Evolutionary conservation across 2,888 invertebrate genomes (phyloP), one percentile per base, ranked within the genome.

Genomic region (Chrysolina americana): DNA sequence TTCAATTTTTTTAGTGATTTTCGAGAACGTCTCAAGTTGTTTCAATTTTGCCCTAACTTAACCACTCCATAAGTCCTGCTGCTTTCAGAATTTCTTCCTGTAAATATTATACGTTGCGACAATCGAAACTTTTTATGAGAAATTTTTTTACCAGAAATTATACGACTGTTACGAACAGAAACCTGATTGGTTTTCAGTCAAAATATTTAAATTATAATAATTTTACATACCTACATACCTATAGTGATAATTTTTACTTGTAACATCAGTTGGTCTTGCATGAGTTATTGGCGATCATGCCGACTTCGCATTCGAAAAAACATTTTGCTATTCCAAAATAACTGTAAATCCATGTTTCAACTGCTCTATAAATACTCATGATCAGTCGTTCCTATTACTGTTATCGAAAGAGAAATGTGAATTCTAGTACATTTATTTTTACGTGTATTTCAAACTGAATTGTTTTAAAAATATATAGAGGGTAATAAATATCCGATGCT

Each of bases 351-450:
- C 59, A 28, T 36, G 9, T 59, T 59, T 59, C 59, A 59, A 36
- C 15, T n/a, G 59, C 36, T 59, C 59, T 59, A 59, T 59, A 36
- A 36, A 59, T 59, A 59, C 23, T n/a, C 36, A 11, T 28, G 36
- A 59, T 36, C 59, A 36, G n/a, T n/a, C 28, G 23, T 36, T 59
- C n/a, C 28, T 36, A 59, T 59, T 28, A 28, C 36, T 28, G 15
- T 28, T 59, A 59, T 59, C 36, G 59, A 59, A 59, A n/a, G 59
- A 17, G 0, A 59, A 36, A 28, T 28, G 28, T 59, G n/a, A 11
- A 28, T 28, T 36, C 23, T 56, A 5, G 56, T 56, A n/a, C 23
- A 59, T 28, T 59, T 59, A 36, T 59, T 59, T 59, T 59, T 59
- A 59, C 15, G n/a, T 36, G 1, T 28, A 36, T 5, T 28, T 36